phyloP scores from a whole-genome alignment of 2,797 vertebrate species.

The Lutjanus campechanus region DNA sequence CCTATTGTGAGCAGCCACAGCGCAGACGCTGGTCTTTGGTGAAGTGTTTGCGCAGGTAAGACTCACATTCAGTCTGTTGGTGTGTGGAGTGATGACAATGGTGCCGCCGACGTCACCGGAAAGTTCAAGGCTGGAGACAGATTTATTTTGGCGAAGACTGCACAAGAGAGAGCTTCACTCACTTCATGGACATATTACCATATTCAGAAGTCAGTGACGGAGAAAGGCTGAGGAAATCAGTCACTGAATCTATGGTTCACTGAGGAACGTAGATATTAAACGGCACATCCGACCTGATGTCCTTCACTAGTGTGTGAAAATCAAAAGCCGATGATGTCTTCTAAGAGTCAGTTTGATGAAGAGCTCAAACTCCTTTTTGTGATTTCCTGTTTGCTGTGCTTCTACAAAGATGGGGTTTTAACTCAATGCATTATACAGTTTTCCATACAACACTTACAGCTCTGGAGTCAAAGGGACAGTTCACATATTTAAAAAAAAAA shows the following conservation, averaged over 20 bases:
- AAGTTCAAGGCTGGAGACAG: constrained; percentile 56
- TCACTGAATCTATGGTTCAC: neutral
- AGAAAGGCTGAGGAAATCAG: neutral
- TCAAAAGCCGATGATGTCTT: neutral
- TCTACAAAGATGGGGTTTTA: neutral
- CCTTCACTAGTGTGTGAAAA: neutral
- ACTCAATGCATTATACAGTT: neutral
- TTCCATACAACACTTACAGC: neutral
- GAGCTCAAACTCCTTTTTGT: neutral
- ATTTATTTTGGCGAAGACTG: constrained; percentile 40
- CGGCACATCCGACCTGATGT: neutral
- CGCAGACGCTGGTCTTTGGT: constrained; percentile 27
- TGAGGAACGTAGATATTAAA: neutral
- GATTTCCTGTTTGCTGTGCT: neutral
- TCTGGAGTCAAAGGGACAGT: too few relatives aligned
- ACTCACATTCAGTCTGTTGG: constrained; percentile 37
- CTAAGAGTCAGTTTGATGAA: neutral
- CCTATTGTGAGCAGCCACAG: constrained; percentile 40
- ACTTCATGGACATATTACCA: neutral
- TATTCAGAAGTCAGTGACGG: constrained; percentile 7
- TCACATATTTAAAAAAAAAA: too few relatives aligned
- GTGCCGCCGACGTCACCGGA: constrained; percentile 29
- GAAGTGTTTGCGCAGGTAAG: constrained; percentile 59
- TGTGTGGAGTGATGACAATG: constrained; percentile 49
- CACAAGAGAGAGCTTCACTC: constrained; percentile 19